Base-by-base conservation (phyloP, 2,888 invertebrate genomes). In the Chloroclysta siterata region DNA sequence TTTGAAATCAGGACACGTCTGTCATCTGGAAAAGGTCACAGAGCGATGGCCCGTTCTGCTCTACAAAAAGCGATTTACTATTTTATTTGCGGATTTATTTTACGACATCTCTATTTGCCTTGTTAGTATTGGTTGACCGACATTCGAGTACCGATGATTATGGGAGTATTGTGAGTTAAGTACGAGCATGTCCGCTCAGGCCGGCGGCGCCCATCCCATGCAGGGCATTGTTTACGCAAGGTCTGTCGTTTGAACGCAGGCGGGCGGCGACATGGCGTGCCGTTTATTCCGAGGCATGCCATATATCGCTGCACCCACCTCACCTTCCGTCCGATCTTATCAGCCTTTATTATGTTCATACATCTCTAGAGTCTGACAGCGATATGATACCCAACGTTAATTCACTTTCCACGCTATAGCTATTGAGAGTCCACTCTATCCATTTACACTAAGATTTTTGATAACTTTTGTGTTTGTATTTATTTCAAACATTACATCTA, bases 251-350 rank as follows among this genome's bases (percentile, higher is more conserved):
- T 68, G 62, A 67, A 65, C 73, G 71, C 42, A 62, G 58, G 57
- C 57, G 65, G 69, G 68, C 68, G 70, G 68, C 71, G 73, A 72
- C 76, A 72, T 81, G 68, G 77, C 81, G 80, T 81, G 78, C 70
- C 73, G 72, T 71, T 66, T 69, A 69, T 69, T 66, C 63, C 58
- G 54, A 70, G 68, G 66, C 71, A 71, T 72, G 69, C 74, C 77
- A 75, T 76, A 74, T 76, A 76, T 73, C 68, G 73, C 82, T 82
- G 81, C 82, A 75, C 82, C 82, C 76, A 79, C 76, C 28, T 48
- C 48, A 29, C 64, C 55, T 60, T 56, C 52, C 62, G 76, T 56
- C 52, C 63, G 76, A 79, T 80, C 72, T 72, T 76, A 80, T 80
- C 79, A 60, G 17, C 59, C 56, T 66, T 66, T 63, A 66, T 69